Evolutionary conservation across 2,888 invertebrate genomes (phyloP).

Genomic region (Balanococcus diminutus): DNA sequence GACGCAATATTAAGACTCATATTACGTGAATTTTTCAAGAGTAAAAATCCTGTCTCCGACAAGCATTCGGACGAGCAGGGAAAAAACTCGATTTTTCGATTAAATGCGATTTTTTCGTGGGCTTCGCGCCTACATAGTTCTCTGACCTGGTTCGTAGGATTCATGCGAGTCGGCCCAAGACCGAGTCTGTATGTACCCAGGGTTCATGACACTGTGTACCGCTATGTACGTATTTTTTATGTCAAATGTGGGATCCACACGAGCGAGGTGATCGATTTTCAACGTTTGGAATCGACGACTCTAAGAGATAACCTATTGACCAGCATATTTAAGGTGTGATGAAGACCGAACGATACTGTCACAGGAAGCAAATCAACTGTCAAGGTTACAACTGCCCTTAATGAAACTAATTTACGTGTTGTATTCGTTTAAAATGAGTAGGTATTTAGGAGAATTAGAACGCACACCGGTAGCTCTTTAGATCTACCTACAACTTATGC

Average conservation of each 20-base stretch:
- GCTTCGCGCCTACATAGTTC: slow-evolving; percentile 21
- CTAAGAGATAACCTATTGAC: neutral
- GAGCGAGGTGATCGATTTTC: neutral
- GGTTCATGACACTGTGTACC: slow-evolving; percentile 34
- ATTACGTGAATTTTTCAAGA: slow-evolving; percentile 13
- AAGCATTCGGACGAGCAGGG: neutral
- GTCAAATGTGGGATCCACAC: neutral
- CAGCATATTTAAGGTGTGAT: neutral
- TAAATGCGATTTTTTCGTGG: neutral
- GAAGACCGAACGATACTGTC: neutral
- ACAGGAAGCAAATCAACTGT: slow-evolving; percentile 3
- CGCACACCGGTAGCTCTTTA: neutral
- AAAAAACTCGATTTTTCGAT: slow-evolving; percentile 33
- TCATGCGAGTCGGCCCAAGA: neutral
- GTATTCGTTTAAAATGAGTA: neutral
- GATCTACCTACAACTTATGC: neutral
- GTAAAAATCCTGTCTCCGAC: neutral
- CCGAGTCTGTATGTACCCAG: neutral
- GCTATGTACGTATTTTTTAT: neutral
- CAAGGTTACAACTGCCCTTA: neutral
- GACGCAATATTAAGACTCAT: neutral
- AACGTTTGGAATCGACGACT: neutral
- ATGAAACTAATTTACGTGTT: neutral
- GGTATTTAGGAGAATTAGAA: neutral
- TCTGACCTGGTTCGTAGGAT: slow-evolving; percentile 38